Conservation (phyloP, 2,113 vertebrate species). For the Phainopepla nitens region DNA sequence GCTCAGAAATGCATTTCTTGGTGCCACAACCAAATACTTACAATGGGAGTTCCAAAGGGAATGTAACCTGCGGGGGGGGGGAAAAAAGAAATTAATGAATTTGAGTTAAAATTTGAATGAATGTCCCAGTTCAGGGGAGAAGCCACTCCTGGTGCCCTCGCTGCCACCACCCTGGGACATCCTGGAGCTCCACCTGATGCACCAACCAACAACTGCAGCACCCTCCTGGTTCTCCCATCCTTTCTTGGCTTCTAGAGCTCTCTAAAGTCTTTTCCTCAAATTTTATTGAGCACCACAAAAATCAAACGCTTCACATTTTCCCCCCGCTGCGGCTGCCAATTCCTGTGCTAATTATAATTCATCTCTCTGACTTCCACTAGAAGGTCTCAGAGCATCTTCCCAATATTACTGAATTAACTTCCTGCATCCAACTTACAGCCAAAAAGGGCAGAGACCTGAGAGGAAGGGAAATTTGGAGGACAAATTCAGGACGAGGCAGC, state of each 20-base stretch:
- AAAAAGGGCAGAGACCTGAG: neutral
- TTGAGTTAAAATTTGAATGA: neutral
- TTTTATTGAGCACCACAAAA: neutral
- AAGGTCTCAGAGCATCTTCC: neutral
- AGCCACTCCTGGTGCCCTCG: neutral
- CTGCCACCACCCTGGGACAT: neutral
- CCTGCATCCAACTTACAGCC: neutral
- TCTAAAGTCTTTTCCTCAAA: neutral
- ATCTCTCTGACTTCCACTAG: neutral
- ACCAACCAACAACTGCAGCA: neutral
- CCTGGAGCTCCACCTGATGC: neutral
- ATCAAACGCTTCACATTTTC: neutral
- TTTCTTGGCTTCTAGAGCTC: neutral
- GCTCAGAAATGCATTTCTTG: neutral
- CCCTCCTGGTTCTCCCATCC: neutral
- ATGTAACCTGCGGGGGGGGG: constrained; percentile 81
- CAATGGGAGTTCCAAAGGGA: constrained; percentile 92
- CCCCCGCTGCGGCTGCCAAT: neutral
- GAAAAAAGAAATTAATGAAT: neutral
- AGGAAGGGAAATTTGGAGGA: neutral
- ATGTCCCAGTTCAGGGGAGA: neutral
- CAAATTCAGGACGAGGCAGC: neutral
- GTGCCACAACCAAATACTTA: constrained; percentile 65
- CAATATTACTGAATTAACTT: neutral
- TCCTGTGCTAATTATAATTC: constrained; percentile 47